Conservation (phyloP, 2,888 invertebrate genomes). For the Eupithecia pulchellata region DNA sequence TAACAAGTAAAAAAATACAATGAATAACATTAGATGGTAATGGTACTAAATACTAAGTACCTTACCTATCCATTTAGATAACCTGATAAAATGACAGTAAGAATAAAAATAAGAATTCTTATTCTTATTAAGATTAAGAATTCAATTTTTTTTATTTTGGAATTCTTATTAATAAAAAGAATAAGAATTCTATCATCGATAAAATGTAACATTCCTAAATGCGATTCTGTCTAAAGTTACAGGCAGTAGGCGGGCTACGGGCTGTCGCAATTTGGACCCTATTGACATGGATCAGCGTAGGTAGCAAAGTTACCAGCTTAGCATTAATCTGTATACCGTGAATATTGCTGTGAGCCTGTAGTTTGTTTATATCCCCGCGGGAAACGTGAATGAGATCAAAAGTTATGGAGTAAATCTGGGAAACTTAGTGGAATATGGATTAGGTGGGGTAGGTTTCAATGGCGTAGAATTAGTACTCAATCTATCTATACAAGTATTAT, state of each 20-base stretch:
- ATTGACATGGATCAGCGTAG: slow-evolving; percentile 43
- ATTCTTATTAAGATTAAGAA: too few species aligned
- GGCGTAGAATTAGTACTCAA: neutral
- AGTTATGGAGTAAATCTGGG: neutral
- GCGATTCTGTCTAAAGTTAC: slow-evolving; percentile 16
- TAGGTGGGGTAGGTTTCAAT: neutral
- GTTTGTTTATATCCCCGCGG: slow-evolving; percentile 28
- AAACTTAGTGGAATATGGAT: neutral
- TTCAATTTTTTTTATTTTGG: too few species aligned
- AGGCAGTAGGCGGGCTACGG: slow-evolving; percentile 37
- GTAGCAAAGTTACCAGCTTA: slow-evolving; percentile 46
- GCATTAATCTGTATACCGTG: slow-evolving; percentile 29
- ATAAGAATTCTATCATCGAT: too few species aligned
- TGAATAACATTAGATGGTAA: too few species aligned
- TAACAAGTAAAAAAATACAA: too few species aligned
- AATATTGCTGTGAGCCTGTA: slow-evolving; percentile 27
- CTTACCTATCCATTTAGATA: too few species aligned
- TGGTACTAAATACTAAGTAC: too few species aligned
- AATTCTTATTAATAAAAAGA: too few species aligned
- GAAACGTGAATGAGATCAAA: slow-evolving; percentile 24
- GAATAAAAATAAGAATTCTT: too few species aligned
- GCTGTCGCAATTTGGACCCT: slow-evolving; percentile 40
- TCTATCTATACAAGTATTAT: too few species aligned
- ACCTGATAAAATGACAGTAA: too few species aligned
- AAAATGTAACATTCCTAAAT: neutral